phyloP scores from a whole-genome alignment of 2,888 invertebrate species.

The Brachypterus glaber region DNA sequence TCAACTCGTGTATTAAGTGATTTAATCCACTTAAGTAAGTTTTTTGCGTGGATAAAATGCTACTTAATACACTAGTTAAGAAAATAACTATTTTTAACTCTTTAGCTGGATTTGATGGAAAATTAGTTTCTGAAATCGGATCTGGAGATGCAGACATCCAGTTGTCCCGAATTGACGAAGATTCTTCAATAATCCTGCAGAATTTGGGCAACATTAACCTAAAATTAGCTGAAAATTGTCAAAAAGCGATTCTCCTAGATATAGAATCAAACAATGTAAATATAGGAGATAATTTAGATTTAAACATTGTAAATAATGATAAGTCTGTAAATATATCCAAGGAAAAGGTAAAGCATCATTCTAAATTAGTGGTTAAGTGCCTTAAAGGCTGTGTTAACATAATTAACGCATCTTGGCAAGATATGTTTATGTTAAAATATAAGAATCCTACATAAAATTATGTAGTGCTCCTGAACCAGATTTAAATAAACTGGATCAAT shows the following conservation, averaged over 20 bases:
- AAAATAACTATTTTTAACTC: no score
- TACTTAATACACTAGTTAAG: no score
- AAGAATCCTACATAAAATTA: no score
- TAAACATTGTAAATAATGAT: no score
- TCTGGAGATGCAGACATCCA: slow-evolving; percentile 34
- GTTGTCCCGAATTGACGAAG: slow-evolving; percentile 30
- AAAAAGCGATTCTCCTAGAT: slow-evolving; percentile 26
- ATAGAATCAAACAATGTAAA: slow-evolving; percentile 19
- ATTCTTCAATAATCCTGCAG: slow-evolving; percentile 30
- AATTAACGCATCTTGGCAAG: slow-evolving; percentile 27
- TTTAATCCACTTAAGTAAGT: neutral
- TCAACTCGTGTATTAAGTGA: no score
- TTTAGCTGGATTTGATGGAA: slow-evolving; percentile 38
- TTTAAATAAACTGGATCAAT: no score
- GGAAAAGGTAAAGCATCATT: no score
- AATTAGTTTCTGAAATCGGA: slow-evolving; percentile 28
- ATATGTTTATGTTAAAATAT: slow-evolving; percentile 25
- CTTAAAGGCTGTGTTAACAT: slow-evolving; percentile 23
- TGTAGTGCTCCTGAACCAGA: no score
- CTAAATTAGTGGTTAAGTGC: slow-evolving; percentile 23
- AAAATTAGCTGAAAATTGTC: slow-evolving; percentile 30
- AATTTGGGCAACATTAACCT: slow-evolving; percentile 30
- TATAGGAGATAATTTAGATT: neutral
- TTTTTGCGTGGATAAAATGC: slow-evolving; percentile 8
- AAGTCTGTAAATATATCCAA: no score